Base-by-base conservation (phyloP, 2,888 invertebrate genomes). In the Mesoligia furuncula region DNA sequence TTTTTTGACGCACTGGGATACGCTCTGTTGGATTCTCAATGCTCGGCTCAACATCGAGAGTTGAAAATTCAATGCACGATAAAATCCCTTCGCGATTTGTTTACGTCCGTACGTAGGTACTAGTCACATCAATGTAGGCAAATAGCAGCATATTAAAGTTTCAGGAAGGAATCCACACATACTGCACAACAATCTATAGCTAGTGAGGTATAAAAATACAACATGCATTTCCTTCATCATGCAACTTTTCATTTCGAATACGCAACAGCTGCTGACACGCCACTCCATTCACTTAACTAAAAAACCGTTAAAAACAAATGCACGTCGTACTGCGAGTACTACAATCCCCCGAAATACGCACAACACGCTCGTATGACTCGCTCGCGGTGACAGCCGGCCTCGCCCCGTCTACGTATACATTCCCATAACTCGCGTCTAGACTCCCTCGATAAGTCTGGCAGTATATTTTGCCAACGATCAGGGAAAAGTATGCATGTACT, bases 391-490 rank as follows among this genome's bases (percentile, higher is more conserved):
- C 59, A 15, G 48, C 20, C 54, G 51, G 39, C 45, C 62, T 36
- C 67, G 48, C 64, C 70, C 59, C n/a, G n/a, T 62, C 57, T 54
- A 73, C n/a, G 13, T 54, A 54, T 59, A 76, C 51, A 9, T 70
- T 59, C 3, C 24, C n/a, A 64, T 61, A 64, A 36, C 61, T 64
- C 39, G 48, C 39, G 78, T 83, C 78, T 77, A 83, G 86, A 83
- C 83, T 64, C 48, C 67, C 54, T 51, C 42, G 42, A 24, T 59
- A 70, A 75, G 42, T 71, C 70, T 51, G 81, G 48, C 72, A 54
- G 27, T 51, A 65, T 20, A 51, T 48, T 74, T n/a, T 82, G 39
- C 64, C 48, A 82, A 65, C n/a, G n/a, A n/a, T 75, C 76, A 57
- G 39, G 39, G 39, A 48, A 65, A 48, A 5, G 6, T 64, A 39